Evolutionary conservation across 92 coral and sea anemone species (phyloP).

Genomic region (Phenganax marumi): DNA sequence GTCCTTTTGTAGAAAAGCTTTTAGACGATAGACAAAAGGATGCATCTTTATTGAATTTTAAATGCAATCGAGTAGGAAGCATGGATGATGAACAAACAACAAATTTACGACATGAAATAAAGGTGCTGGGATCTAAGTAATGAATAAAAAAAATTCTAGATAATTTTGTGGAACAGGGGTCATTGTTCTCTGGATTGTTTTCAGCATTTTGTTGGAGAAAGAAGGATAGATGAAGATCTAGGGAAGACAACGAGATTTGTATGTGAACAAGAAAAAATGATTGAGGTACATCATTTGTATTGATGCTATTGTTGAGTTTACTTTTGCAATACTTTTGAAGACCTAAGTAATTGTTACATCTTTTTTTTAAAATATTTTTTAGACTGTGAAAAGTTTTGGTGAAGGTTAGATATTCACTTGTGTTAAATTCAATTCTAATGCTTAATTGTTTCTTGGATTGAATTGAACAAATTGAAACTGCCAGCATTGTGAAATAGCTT

Average conservation of each 20-base stretch:
- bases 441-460: not conserved
- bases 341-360: not conserved
- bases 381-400: constrained; percentile 74
- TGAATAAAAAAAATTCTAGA: not conserved
- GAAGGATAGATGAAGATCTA: constrained; percentile 94
- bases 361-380: not conserved
- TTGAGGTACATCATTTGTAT: constrained; percentile 49
- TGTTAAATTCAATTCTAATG: not conserved
- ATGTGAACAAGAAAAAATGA: constrained; percentile 74
- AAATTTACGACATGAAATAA: constrained; percentile 76
- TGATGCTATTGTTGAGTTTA: not conserved
- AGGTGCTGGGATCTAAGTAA: constrained; percentile 48
- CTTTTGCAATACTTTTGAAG: not conserved
- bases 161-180: not conserved
- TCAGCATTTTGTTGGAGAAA: constrained; percentile 87
- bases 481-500: too few species aligned
- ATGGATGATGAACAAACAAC: constrained; percentile 77
- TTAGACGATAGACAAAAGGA: constrained; percentile 71
- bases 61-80: constrained; percentile 79
- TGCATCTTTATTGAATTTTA: constrained; percentile 84
- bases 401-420: constrained; percentile 60
- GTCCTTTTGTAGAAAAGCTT: constrained; percentile 2
- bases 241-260: constrained; percentile 89
- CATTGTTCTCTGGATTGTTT: not conserved
- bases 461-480: not conserved